A percentile compares a stretch with the other conserved stretches of the same genome.
phyloP scores from a whole-genome alignment of 2,113 vertebrate species.

The Petroica traversi region DNA sequence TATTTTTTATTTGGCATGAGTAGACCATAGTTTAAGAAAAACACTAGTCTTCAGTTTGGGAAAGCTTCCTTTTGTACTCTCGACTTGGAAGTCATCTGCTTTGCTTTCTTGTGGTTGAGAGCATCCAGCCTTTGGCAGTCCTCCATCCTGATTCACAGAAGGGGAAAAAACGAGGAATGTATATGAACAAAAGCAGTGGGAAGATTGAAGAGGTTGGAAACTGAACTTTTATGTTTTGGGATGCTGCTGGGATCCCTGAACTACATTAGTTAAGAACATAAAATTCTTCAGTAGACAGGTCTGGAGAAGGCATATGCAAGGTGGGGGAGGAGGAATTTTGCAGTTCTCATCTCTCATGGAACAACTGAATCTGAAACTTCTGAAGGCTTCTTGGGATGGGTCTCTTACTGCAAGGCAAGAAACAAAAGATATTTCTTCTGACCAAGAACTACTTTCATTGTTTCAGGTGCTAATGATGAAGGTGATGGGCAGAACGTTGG shows the following conservation, averaged over 20 bases:
- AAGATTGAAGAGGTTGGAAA: background rate
- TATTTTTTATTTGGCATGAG: background rate
- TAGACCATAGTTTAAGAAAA: background rate
- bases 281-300: background rate
- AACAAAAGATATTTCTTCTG: background rate
- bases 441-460: background rate
- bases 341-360: background rate
- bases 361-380: background rate
- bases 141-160: background rate
- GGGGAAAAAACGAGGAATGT: background rate
- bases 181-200: background rate
- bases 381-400: background rate
- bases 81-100: background rate
- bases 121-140: background rate
- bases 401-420: background rate
- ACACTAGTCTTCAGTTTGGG: background rate
- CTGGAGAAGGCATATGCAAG: background rate
- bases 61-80: background rate
- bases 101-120: background rate
- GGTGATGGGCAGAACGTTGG: slow-evolving; percentile 83
- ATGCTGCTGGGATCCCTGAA: background rate
- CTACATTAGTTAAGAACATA: background rate
- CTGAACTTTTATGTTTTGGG: background rate
- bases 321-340: background rate
- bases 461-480: slow-evolving; percentile 85